Conservation (phyloP, 2,113 vertebrate species). For the Bos indicus region DNA sequence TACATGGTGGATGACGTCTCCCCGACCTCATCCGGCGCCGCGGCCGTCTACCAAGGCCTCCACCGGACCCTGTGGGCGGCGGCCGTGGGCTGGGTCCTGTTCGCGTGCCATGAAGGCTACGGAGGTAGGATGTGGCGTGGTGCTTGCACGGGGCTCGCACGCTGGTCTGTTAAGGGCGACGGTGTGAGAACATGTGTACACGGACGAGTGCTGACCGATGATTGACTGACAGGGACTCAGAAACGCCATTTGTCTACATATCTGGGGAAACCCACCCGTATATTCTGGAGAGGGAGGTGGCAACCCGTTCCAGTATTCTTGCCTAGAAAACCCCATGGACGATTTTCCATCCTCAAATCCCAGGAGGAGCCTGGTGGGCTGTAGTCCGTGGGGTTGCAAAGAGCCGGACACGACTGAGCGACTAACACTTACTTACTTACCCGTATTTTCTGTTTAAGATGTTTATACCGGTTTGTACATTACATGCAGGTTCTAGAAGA, state of each 20-base stretch:
- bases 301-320: not conserved
- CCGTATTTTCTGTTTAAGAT: not conserved
- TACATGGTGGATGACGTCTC: slow-evolving; percentile 79
- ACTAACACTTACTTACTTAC: not conserved
- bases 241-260: not conserved
- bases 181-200: not conserved
- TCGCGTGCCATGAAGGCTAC: slow-evolving; percentile 86
- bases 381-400: not conserved
- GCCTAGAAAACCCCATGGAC: not conserved
- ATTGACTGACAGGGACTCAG: not conserved
- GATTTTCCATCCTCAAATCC: too few species aligned
- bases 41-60: slow-evolving; percentile 85
- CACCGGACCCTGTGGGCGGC: slow-evolving; percentile 85
- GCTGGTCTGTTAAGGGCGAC: not conserved
- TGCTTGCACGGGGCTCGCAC: not conserved
- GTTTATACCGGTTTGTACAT: not conserved
- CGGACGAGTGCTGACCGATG: not conserved
- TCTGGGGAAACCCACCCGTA: not conserved
- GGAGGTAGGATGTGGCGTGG: slow-evolving; percentile 77
- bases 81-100: slow-evolving; percentile 84
- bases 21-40: slow-evolving; percentile 54
- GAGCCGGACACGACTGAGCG: rapidly evolving
- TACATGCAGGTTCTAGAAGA: not conserved
- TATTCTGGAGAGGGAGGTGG: not conserved
- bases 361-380: not conserved